Conservation (phyloP, 2,113 vertebrate species). For the Peromyscus leucopus region DNA sequence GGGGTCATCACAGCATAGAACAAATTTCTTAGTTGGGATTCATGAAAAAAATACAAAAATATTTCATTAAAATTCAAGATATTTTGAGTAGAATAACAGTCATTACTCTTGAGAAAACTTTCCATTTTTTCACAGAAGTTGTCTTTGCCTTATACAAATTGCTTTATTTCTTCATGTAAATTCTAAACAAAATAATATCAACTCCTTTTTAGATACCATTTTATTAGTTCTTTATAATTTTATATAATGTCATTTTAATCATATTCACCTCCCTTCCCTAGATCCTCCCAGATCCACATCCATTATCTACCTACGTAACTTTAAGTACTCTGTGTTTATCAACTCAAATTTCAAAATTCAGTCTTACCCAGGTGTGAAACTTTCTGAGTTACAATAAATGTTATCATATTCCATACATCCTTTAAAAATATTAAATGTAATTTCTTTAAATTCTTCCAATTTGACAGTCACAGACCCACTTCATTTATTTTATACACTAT, state of each 20-base stretch:
- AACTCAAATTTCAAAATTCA: not conserved
- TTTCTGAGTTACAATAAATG: not conserved
- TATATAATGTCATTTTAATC: not conserved
- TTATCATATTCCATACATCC: not conserved
- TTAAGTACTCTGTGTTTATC: not conserved
- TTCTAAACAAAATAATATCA: constrained; percentile 27
- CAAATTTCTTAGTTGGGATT: not conserved
- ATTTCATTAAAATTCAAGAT: constrained; percentile 26
- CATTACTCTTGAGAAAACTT: not conserved
- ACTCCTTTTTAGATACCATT: not conserved
- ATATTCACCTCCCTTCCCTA: not conserved
- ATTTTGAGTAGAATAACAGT: not conserved
- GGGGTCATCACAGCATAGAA: not conserved
- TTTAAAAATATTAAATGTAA: not conserved
- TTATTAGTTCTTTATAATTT: not conserved
- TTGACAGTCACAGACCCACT: not conserved
- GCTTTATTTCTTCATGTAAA: not conserved
- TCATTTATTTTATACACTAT: not conserved
- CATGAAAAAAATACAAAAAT: not conserved
- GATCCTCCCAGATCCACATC: not conserved
- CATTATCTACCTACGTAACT: not conserved
- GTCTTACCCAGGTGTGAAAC: not conserved
- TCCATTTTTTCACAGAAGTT: not conserved
- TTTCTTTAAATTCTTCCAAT: not conserved
- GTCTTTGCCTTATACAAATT: not conserved